Base-by-base conservation (phyloP, 2,888 invertebrate species). In the Dasysyrphus tricinctus region DNA sequence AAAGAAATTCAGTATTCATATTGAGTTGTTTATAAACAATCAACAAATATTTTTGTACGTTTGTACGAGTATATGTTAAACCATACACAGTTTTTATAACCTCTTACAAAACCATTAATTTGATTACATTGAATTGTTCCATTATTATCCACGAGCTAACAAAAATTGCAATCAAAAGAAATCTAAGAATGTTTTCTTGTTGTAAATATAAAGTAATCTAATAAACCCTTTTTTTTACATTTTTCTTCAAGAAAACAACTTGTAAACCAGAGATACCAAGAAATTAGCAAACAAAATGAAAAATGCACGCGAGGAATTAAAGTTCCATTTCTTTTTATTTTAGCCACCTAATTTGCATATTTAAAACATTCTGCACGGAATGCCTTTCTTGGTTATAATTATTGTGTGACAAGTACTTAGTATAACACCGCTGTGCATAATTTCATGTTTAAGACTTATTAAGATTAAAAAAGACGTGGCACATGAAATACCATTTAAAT, bases 401-500 rank as follows among this genome's bases (percentile, higher is more conserved):
- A 81, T 59, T 69, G 77, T 72, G 69, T 56, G 69, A 47, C 59
- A 78, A 70, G 61, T 61, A 7, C 24, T 24, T 24, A 24, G 7
- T 57, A 56, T 49, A 63, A 63, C 29, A 63, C 39, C 74, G 69
- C 47, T 34, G 44, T 78, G 59, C 73, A 69, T 63, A 61, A 56
- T 76, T 70, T 44, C 72, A 80, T 76, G 80, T 39, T 51, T 1
- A 67, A 29, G 32, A 54, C 39, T 84, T 84, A 80, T 80, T 76
- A 76, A 54, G 80, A 80, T 84, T 72, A 65, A 16, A 59, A 65
- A 67, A 39, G 11, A 19, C 9, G 65, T 49, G 51, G 24, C 39
- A 59, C 84, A 80, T 76, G 80, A 76, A 80, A 65, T 78, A 16
- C n/a, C 72, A 76, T 84, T 84, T 80, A 80, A 79, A 72, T 34